phyloP scores from a whole-genome alignment of 2,797 vertebrate species.

The Alectoris magna region DNA sequence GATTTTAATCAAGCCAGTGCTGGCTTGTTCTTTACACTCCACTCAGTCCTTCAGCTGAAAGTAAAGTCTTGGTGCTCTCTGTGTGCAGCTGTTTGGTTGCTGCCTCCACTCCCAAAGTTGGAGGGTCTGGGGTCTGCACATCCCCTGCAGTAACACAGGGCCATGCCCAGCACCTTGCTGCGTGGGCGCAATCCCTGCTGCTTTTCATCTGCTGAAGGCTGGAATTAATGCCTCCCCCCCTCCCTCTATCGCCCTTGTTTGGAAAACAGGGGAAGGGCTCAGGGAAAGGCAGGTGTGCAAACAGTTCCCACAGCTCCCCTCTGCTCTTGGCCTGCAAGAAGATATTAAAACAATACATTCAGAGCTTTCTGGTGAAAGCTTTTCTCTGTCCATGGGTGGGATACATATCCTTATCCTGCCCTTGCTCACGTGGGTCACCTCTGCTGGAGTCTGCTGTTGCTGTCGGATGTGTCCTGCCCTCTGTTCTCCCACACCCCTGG shows the following conservation, averaged over 20 bases:
- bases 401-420: neutral
- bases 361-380: neutral
- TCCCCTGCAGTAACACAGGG: neutral
- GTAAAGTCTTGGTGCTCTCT: neutral
- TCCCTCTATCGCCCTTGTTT: neutral
- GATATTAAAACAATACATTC: neutral
- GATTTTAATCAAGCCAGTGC: neutral
- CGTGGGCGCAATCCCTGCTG: fast-evolving
- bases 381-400: neutral
- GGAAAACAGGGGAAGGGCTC: neutral
- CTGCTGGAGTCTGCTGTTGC: fast-evolving
- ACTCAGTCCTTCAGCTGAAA: neutral
- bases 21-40: neutral
- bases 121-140: neutral
- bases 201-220: neutral
- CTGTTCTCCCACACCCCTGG: neutral
- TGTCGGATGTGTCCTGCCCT: fast-evolving
- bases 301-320: neutral
- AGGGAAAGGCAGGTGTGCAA: conserved; percentile 41
- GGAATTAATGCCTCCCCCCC: neutral
- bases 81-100: fast-evolving
- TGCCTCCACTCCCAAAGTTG: fast-evolving
- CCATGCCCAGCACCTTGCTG: neutral
- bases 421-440: fast-evolving
- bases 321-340: neutral